Percentiles rank a stretch among this genome's conserved stretches.
Conservation (phyloP, 2,797 vertebrate genomes). For the Eidolon dupreanum region DNA sequence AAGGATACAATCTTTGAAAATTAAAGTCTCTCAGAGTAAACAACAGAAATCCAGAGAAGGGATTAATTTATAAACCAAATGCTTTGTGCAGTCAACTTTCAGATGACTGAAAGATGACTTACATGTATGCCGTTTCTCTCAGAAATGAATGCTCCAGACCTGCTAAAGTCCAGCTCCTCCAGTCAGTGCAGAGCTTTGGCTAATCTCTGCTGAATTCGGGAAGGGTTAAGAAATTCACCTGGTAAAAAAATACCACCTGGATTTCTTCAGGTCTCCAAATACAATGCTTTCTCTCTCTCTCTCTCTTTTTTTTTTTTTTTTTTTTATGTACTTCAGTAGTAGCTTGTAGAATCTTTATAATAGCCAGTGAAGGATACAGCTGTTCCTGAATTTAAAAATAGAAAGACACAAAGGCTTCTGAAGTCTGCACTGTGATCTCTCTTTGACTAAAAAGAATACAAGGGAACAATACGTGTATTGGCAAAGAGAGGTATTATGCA, state of each 20-base stretch:
- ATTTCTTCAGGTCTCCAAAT: conserved; percentile 22
- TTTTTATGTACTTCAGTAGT: conserved; percentile 71
- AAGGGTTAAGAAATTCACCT: conserved; percentile 71
- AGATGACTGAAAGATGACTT: neutral
- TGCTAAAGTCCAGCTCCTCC: neutral
- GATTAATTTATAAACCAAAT: neutral
- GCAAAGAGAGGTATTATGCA: neutral
- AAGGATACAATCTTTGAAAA: conserved; percentile 55
- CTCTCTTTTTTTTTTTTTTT: neutral
- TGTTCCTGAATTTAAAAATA: conserved; percentile 66
- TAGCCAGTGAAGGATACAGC: conserved; percentile 69
- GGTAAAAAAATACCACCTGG: conserved; percentile 79
- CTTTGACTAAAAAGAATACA: conserved; percentile 47
- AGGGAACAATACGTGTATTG: neutral
- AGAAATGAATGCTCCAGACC: neutral
- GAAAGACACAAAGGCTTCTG: conserved; percentile 80
- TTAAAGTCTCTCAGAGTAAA: conserved; percentile 9
- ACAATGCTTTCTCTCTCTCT: conserved; percentile 73
- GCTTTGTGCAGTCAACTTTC: neutral
- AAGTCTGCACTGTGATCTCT: conserved; percentile 41
- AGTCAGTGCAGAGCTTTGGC: neutral
- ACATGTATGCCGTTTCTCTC: neutral
- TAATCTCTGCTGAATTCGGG: conserved; percentile 74
- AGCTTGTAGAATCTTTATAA: conserved; percentile 58
- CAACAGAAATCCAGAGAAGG: neutral